A percentile compares a stretch with the other conserved stretches of the same genome.
These are phyloP conservation scores for Auanema freiburgensis DNA, from an alignment of 2,888 invertebrate species.

Conservation along the genomic window DNA sequence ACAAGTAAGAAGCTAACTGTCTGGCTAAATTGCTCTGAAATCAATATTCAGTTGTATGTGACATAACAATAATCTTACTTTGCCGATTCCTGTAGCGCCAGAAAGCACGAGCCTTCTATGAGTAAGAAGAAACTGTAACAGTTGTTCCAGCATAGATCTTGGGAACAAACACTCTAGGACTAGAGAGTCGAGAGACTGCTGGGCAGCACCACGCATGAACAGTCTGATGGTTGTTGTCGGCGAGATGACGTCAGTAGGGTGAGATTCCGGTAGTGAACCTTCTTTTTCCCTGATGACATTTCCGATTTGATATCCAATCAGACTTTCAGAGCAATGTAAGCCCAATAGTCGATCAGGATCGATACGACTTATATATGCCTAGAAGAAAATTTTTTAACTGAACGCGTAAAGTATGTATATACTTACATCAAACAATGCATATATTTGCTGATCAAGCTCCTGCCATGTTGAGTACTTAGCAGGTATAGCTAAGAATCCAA, in stretches of 20 bases:
- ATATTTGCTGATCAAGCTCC: conserved; percentile 51
- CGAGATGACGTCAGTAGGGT: conserved; percentile 47
- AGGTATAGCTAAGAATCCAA: conserved; percentile 53
- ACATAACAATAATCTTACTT: conserved; percentile 13
- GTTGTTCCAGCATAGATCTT: conserved; percentile 76
- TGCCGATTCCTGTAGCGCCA: conserved; percentile 73
- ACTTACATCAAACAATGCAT: conserved; percentile 41
- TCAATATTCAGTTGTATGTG: background rate
- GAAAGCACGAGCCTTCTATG: conserved; percentile 90
- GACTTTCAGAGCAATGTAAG: conserved; percentile 77
- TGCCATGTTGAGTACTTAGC: conserved; percentile 43
- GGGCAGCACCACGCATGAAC: conserved; percentile 71
- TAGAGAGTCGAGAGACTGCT: conserved; percentile 85
- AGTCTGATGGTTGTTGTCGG: conserved; percentile 50
- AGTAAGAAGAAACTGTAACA: conserved; percentile 84
- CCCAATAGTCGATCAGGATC: conserved; percentile 90
- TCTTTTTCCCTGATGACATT: conserved; percentile 21
- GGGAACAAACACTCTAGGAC: conserved; percentile 61
- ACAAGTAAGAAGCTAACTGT: conserved; percentile 89
- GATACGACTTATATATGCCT: conserved; percentile 85
- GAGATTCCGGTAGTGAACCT: background rate
- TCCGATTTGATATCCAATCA: conserved; percentile 86
- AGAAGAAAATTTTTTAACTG: conserved; percentile 27
- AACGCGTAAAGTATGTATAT: background rate
- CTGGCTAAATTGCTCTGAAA: conserved; percentile 85